These are phyloP conservation scores for Taphrorychus bicolor DNA, from an alignment of 2,888 invertebrate genomes.

Conservation along the genomic window DNA sequence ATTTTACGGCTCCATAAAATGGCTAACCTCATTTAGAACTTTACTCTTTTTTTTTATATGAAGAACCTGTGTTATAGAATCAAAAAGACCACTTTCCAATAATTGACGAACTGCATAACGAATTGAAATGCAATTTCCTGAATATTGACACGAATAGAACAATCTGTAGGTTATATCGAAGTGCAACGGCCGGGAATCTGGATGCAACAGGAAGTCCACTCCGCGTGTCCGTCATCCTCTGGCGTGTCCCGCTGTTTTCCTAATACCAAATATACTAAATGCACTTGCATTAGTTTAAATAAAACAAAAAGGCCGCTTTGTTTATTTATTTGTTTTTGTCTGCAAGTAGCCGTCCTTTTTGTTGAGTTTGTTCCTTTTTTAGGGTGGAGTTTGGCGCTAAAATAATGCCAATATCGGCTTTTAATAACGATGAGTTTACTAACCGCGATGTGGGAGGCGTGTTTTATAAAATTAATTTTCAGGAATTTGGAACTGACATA, in stretches of 20 bases:
- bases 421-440: background rate
- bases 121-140: too few relatives aligned
- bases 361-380: background rate
- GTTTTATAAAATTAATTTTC: too few relatives aligned
- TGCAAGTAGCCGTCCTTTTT: conserved; percentile 8
- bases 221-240: conserved; percentile 21
- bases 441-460: too few relatives aligned
- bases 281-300: conserved; percentile 61
- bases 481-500: too few relatives aligned
- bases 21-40: background rate
- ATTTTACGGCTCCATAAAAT: background rate
- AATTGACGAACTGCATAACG: too few relatives aligned
- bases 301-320: conserved; percentile 55
- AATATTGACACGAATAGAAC: background rate
- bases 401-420: background rate
- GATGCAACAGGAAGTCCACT: conserved; percentile 36
- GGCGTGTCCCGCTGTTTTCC: conserved; percentile 50
- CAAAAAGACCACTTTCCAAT: too few relatives aligned
- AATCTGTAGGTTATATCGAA: background rate
- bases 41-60: background rate
- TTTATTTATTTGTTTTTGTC: conserved; percentile 52
- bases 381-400: conserved; percentile 2
- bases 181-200: conserved; percentile 6
- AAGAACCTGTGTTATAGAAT: too few relatives aligned
- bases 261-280: conserved; percentile 60